Base-by-base conservation (phyloP, 2,113 vertebrate genomes). In the human region DNA sequence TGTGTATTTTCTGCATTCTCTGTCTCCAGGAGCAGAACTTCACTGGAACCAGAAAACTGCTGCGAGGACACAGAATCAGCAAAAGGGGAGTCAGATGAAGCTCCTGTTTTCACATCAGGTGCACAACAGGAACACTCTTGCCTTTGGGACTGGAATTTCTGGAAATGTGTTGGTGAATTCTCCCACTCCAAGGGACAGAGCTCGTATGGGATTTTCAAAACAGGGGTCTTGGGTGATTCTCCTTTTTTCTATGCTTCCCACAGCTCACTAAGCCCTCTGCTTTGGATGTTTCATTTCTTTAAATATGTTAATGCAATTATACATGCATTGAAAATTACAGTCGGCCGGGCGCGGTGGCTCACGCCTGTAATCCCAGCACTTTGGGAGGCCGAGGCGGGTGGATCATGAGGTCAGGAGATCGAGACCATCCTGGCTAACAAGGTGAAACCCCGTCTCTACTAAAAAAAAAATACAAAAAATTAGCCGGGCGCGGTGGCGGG, bases 31-130 rank as follows among this genome's bases (percentile, higher is more conserved):
- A 93, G 27, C 48, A 96, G 79, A 89, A 52, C 78, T 61, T 84
- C 32, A 9, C 45, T 86, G 38, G 73, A 93, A 94, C 17, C 79
- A 89, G 85, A 90, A 93, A 94, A 95, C 11, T 82, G 79, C 73
- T 50, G 3, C 1, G 25, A 90, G 55, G 25, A 94, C 55, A 59
- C 2, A 9, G 12, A 66, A 55, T 61, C 50, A 48, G 82, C 35
- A 80, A 93, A 85, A 5, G 30, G 48, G 30, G 14, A 59, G 12
- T 93, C n/a, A 45, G 61, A 70, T 5, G 40, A 91, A 80, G 32
- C n/a, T 89, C 57, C 10, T 79, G 75, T 57, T 57, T 73, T 72
- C 76, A 64, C 61, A 57, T 79, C 8, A 50, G 45, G 20, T 23
- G 93, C 91, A 95, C 50, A 72, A n/a, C 17, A 93, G 50, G 70